phyloP scores from a whole-genome alignment of 2,113 vertebrate species.

The Sylvicapra grimmia region DNA sequence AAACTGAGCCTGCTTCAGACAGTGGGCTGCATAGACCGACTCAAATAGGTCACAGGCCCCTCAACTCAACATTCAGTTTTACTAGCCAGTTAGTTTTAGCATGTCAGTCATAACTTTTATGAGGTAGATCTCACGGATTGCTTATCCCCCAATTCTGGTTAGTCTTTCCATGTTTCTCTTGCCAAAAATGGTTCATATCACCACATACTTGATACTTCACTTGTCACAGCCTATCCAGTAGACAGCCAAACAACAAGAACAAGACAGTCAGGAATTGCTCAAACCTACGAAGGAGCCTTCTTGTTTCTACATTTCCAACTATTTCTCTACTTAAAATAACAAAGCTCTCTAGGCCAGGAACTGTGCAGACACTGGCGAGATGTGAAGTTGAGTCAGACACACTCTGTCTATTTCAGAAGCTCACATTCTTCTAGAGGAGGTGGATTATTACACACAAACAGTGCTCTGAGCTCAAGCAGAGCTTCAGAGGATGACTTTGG shows the following conservation, averaged over 20 bases:
- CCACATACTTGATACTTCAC: not conserved
- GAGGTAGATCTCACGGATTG: not conserved
- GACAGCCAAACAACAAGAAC: not conserved
- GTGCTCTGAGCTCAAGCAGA: not conserved
- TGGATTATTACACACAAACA: not conserved
- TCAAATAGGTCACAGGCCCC: no score
- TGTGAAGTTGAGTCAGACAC: not conserved
- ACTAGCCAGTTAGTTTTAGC: not conserved
- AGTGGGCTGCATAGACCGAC: fast-evolving
- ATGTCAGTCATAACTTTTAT: fast-evolving
- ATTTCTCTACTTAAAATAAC: not conserved
- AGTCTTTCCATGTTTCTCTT: not conserved
- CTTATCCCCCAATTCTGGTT: not conserved
- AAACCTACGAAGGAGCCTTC: not conserved
- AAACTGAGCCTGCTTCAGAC: not conserved
- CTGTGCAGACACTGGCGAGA: not conserved
- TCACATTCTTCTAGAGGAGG: not conserved
- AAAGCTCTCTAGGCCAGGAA: not conserved
- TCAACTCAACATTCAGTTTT: no score
- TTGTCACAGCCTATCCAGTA: not conserved
- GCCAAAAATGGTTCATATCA: not conserved
- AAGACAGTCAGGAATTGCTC: not conserved
- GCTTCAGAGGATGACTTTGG: not conserved
- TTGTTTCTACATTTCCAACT: not conserved
- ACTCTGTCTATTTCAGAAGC: not conserved